Evolutionary conservation across 37 sponge, comb jelly and placozoan species (phyloP).

Genomic region (Mnemiopsis leidyi): DNA sequence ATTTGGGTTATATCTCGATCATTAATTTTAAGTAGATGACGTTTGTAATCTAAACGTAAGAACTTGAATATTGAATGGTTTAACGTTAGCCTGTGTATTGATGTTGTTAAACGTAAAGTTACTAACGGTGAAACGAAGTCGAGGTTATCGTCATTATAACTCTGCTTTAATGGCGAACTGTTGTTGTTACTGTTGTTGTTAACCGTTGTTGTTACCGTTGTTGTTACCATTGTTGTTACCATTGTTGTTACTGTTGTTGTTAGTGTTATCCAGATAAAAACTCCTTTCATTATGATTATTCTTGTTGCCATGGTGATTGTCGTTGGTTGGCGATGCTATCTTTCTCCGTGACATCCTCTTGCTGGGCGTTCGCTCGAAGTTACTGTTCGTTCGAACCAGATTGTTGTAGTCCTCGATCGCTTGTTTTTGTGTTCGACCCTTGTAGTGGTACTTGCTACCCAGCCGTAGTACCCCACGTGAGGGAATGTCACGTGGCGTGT

Average conservation of each 20-base stretch:
- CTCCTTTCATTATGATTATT: slow-evolving; percentile 12
- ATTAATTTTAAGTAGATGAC: too few species aligned
- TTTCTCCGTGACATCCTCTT: slow-evolving; percentile 57
- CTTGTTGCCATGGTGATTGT: not conserved
- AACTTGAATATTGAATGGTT: too few species aligned
- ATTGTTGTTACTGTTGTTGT: not conserved
- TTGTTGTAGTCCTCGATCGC: slow-evolving; percentile 67
- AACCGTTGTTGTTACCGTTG: too few species aligned
- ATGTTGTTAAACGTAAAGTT: too few species aligned
- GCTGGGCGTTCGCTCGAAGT: slow-evolving; percentile 66
- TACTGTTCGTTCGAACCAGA: slow-evolving; percentile 25
- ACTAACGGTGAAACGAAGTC: not conserved
- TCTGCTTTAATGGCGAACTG: not conserved
- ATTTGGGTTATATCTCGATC: too few species aligned
- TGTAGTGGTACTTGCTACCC: slow-evolving; percentile 31
- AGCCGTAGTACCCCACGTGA: not conserved
- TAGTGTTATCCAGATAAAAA: not conserved
- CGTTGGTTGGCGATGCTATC: not conserved
- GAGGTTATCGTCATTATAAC: not conserved
- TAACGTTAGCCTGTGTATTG: too few species aligned
- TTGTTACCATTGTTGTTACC: too few species aligned
- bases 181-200: not conserved
- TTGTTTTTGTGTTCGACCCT: slow-evolving; percentile 68
- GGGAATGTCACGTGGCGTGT: slow-evolving; percentile 3
- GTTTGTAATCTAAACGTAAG: too few species aligned